These are phyloP conservation scores for Micronycteris hirsuta DNA, from an alignment of 2,113 vertebrate genomes.

Conservation along the genomic window DNA sequence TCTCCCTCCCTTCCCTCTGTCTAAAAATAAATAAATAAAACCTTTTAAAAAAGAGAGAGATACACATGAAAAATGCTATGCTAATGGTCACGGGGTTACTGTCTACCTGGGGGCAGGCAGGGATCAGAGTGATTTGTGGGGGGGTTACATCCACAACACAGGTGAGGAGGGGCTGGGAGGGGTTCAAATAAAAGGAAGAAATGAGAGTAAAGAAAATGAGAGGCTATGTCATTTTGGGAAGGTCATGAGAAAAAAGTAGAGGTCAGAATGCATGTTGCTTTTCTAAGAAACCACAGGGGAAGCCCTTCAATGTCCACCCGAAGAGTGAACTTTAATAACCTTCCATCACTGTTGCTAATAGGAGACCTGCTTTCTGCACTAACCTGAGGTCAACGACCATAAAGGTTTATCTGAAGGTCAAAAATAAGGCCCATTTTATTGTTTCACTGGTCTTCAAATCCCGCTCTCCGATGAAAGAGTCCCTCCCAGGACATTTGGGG, in stretches of 20 bases:
- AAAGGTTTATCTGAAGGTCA: background rate
- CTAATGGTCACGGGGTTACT: background rate
- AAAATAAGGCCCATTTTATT: slow-evolving; percentile 13
- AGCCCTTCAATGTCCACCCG: background rate
- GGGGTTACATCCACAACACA: background rate
- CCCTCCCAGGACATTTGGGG: slow-evolving; percentile 14
- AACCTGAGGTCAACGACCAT: background rate
- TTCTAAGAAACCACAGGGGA: background rate
- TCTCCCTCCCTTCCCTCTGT: no score
- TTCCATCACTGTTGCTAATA: background rate
- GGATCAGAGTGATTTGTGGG: background rate
- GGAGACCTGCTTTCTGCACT: background rate
- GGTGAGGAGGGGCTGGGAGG: background rate
- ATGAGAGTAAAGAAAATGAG: background rate
- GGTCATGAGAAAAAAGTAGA: background rate
- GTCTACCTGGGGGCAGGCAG: background rate
- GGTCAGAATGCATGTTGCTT: background rate
- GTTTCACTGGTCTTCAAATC: slow-evolving; percentile 25
- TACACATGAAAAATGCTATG: background rate
- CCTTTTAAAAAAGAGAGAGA: no score
- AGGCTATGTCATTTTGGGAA: background rate
- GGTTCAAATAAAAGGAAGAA: background rate
- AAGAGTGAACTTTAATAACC: background rate
- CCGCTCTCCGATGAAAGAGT: slow-evolving; percentile 11
- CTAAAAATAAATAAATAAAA: no score